Conservation (phyloP, 2,113 vertebrate species). For the Sinocyclocheilus grahami region DNA sequence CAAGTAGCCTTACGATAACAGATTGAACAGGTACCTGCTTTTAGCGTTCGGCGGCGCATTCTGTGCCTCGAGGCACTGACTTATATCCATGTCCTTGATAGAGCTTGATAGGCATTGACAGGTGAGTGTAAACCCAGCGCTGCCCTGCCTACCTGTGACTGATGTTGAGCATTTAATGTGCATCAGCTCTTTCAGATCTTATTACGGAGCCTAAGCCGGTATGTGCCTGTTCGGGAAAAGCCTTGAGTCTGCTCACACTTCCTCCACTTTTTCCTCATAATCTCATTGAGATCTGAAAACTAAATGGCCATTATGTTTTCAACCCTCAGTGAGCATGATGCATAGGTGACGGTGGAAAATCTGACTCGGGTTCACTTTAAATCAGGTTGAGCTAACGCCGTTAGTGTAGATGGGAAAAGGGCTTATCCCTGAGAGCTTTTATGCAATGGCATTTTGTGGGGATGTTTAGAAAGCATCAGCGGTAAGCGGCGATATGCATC, state of each 20-base stretch:
- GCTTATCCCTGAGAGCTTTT: slow-evolving; percentile 20
- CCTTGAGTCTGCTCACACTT: slow-evolving; percentile 23
- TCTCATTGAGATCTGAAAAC: slow-evolving; percentile 28
- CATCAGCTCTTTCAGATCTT: slow-evolving; percentile 51
- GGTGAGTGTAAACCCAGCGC: slow-evolving; percentile 36
- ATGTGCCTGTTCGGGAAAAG: slow-evolving; percentile 23
- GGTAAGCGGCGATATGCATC: background rate
- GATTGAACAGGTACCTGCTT: slow-evolving; percentile 34
- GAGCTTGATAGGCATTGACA: slow-evolving; percentile 49
- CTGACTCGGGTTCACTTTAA: slow-evolving; percentile 25
- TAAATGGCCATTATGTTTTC: slow-evolving; percentile 33
- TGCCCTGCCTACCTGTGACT: slow-evolving; percentile 40
- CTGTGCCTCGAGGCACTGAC: slow-evolving; percentile 28
- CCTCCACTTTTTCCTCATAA: slow-evolving; percentile 36
- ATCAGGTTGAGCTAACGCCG: slow-evolving; percentile 14
- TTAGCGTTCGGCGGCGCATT: slow-evolving; percentile 27
- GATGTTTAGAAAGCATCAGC: slow-evolving; percentile 21
- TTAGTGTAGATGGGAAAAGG: slow-evolving; percentile 31
- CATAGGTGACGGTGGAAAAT: slow-evolving; percentile 9
- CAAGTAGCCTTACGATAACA: slow-evolving; percentile 49
- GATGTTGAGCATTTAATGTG: slow-evolving; percentile 54
- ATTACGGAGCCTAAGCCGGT: slow-evolving; percentile 36
- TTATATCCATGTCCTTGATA: slow-evolving; percentile 51
- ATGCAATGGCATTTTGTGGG: background rate
- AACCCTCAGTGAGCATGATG: slow-evolving; percentile 35